These are phyloP conservation scores for Pteronotus mesoamericanus DNA, from an alignment of 2,797 vertebrate genomes.

Conservation along the genomic window DNA sequence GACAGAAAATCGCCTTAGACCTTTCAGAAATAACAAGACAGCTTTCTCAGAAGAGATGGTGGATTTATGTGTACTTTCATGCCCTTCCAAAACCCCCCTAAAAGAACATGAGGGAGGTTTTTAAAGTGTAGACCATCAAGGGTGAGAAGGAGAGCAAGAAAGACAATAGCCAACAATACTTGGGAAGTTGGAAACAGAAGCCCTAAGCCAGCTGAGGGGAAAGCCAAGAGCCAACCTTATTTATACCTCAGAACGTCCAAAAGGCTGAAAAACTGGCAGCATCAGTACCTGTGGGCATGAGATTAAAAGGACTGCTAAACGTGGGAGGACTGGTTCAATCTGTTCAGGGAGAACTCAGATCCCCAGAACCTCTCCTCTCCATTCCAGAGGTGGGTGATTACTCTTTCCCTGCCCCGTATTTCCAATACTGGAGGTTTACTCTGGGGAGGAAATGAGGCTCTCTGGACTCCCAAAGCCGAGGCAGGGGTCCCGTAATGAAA, in stretches of 20 bases:
- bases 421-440: not conserved
- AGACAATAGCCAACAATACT: not conserved
- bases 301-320: not conserved
- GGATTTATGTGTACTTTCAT: not conserved
- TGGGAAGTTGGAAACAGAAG: not conserved
- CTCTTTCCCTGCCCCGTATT: not conserved
- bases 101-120: not conserved
- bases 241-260: not conserved
- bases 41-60: not conserved
- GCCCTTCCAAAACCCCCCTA: not conserved
- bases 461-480: not conserved
- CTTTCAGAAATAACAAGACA: not conserved
- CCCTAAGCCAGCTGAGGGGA: not conserved
- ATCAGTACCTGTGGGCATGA: not conserved
- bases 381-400: not conserved
- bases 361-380: not conserved
- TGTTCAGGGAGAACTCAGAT: not conserved
- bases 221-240: not conserved
- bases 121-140: not conserved
- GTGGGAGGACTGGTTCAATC: not conserved
- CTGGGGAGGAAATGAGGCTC: not conserved
- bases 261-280: not conserved
- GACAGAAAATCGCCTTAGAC: not conserved
- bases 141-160: not conserved
- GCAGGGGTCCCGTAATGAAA: not conserved